These are phyloP conservation scores for Scolopax rusticola DNA, from an alignment of 2,797 vertebrate species.

Conservation along the genomic window DNA sequence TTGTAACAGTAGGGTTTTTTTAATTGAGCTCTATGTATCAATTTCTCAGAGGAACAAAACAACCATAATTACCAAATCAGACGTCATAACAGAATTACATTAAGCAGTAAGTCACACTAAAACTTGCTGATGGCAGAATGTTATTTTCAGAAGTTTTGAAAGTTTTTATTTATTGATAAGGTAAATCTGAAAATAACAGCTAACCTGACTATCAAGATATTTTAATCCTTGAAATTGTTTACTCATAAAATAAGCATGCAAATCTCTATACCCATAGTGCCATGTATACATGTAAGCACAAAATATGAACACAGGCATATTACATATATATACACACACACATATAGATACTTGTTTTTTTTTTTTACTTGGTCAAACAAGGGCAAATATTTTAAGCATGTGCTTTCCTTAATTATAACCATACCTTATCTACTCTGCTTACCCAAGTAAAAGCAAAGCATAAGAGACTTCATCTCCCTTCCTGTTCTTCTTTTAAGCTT, in stretches of 20 bases:
- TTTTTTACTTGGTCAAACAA: background rate
- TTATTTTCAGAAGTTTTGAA: background rate
- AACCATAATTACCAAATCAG: background rate
- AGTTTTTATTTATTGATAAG: background rate
- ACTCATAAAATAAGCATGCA: background rate
- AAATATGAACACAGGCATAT: background rate
- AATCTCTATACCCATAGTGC: background rate
- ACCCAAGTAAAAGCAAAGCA: background rate
- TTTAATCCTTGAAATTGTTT: background rate
- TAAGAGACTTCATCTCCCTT: background rate
- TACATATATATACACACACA: background rate
- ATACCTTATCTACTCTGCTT: background rate
- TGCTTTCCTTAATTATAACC: background rate
- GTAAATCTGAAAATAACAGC: background rate
- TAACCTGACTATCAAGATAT: background rate
- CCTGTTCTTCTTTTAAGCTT: background rate
- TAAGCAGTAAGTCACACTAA: background rate
- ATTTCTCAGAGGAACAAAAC: conserved; percentile 5
- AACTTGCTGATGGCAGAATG: background rate
- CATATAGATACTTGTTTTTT: background rate
- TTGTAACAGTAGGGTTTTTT: background rate
- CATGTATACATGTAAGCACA: background rate
- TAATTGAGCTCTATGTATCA: background rate
- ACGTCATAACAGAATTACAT: background rate
- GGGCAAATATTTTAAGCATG: background rate